Base-by-base conservation (phyloP, 2,797 vertebrate species). In the Diceros bicornis region DNA sequence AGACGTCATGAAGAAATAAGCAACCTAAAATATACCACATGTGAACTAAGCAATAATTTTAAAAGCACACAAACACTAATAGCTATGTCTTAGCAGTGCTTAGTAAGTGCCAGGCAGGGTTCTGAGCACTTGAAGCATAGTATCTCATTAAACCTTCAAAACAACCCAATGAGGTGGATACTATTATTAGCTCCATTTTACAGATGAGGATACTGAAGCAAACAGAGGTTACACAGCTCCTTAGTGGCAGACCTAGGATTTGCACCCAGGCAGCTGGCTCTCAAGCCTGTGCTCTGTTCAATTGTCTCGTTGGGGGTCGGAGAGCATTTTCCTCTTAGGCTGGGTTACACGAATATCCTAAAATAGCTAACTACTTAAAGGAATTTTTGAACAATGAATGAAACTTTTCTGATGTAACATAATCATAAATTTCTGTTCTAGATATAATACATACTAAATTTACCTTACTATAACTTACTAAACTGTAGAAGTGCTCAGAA, bases 1-100 rank as follows among this genome's bases (percentile, higher is more conserved):
- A 84, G 37, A 83, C 55, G 41, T 82, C 37, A 62, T 59, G 32
- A 96, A 94, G 61, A 97, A 96, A 88, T 75, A 94, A 81, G n/a
- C 75, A 94, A 69, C 32, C 50, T 92, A 89, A 95, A 79, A 94
- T 23, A 71, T 64, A 52, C 32, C 81, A 95, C 23, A n/a, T 37
- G n/a, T 81, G 96, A 93, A 89, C 57, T 29, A 86, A 85, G 68
- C 69, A 79, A 34, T 83, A 52, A 81, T 61, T 88, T 34, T 64
- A 90, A 64, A 29, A 92, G 34, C 41, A 84, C 34, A 78, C 18
- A 68, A 82, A 52, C 57, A 77, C 29, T 79, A 41, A 77, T 0
- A 47, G 37, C 92, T 68, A 34, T 2, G 6, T 25, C 20, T 92
- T 29, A 81, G 34, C 17, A 75, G 13, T 21, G 4, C 61, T 66